A percentile compares a stretch with the other conserved stretches of the same genome.
Conservation (phyloP, 2,797 vertebrate species). For the Siniperca undulata region DNA sequence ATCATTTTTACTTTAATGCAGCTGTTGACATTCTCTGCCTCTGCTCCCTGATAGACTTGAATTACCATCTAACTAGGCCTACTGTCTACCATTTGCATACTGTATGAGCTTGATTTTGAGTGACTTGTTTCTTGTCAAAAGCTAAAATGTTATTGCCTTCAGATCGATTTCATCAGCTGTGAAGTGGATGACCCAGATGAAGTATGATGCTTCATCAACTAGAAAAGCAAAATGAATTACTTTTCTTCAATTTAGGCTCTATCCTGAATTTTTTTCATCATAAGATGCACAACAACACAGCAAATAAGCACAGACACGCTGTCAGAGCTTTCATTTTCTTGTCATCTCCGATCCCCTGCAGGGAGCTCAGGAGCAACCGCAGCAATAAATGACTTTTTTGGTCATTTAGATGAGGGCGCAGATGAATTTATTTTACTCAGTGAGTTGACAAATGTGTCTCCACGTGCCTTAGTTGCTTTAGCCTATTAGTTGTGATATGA, state of each 20-base stretch:
- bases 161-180: slow-evolving; percentile 60
- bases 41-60: slow-evolving; percentile 13
- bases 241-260: slow-evolving; percentile 72
- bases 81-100: slow-evolving; percentile 44
- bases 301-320: slow-evolving; percentile 74
- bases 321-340: slow-evolving; percentile 80
- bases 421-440: slow-evolving; percentile 57
- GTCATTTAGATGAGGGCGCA: slow-evolving; percentile 62
- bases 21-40: slow-evolving; percentile 13
- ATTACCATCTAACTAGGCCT: slow-evolving; percentile 10
- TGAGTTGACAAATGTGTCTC: slow-evolving; percentile 62
- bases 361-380: slow-evolving; percentile 69
- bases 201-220: slow-evolving; percentile 76
- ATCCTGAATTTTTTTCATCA: slow-evolving; percentile 67
- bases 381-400: slow-evolving; percentile 77
- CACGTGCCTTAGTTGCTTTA: slow-evolving; percentile 41
- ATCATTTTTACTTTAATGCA: slow-evolving; percentile 21
- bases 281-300: slow-evolving; percentile 65
- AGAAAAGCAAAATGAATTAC: slow-evolving; percentile 75
- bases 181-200: slow-evolving; percentile 74
- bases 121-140: slow-evolving; percentile 60
- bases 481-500: slow-evolving; percentile 60
- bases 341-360: slow-evolving; percentile 77
- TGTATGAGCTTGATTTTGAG: slow-evolving; percentile 58
- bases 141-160: slow-evolving; percentile 59